Conservation (phyloP, 92 coral and sea anemone species). For the Phenganax marumi region DNA sequence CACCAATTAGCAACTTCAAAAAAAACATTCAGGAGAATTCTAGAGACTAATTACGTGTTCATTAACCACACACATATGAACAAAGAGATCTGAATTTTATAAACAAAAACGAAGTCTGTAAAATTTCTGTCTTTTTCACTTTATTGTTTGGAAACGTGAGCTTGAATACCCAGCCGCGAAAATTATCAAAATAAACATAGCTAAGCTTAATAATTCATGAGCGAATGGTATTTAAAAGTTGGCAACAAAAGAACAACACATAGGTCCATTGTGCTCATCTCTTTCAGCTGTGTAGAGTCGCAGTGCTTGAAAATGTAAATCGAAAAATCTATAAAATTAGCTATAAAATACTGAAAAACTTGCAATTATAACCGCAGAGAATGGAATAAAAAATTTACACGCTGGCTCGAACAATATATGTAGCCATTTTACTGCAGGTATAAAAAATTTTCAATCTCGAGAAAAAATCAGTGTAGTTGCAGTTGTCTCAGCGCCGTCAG, state of each 20-base stretch:
- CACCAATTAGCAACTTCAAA: constrained; percentile 1
- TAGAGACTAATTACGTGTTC: neutral
- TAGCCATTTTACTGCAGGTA: constrained; percentile 4
- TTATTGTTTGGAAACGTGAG: neutral
- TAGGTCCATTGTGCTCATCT: neutral
- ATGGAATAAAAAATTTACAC: neutral
- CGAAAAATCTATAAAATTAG: neutral
- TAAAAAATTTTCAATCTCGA: neutral
- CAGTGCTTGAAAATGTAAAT: neutral
- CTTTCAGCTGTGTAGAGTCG: neutral
- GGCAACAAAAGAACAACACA: constrained; percentile 22
- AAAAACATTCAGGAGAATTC: neutral
- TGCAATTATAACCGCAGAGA: neutral
- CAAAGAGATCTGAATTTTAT: neutral
- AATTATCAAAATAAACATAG: neutral
- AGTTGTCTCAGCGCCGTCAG: neutral
- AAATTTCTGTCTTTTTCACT: neutral
- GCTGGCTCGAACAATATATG: neutral
- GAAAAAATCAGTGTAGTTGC: neutral
- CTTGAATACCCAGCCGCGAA: neutral
- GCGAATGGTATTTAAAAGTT: constrained; percentile 7
- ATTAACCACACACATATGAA: neutral
- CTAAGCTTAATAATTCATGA: constrained; percentile 36
- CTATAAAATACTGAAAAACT: neutral
- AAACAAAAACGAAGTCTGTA: neutral